These are phyloP conservation scores for Cuculus canorus DNA, from an alignment of 2,797 vertebrate species.

Conservation along the genomic window DNA sequence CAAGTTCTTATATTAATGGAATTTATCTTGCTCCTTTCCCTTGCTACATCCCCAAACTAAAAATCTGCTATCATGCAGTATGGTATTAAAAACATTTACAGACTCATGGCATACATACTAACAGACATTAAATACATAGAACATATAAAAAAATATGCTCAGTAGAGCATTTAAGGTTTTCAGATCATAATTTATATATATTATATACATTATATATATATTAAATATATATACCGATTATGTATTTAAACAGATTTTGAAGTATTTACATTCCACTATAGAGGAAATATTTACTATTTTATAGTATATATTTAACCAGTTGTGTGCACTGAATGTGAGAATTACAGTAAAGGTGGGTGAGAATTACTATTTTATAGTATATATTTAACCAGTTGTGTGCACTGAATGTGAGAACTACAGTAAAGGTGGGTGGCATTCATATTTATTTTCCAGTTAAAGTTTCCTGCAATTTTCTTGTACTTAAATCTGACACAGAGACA, in stretches of 20 bases:
- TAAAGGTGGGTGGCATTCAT: not conserved
- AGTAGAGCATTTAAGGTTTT: not conserved
- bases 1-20: not conserved
- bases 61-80: not conserved
- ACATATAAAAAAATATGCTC: not conserved
- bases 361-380: not conserved
- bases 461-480: not conserved
- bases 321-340: not conserved
- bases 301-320: not conserved
- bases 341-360: not conserved
- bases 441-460: not conserved
- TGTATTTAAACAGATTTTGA: not conserved
- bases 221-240: not conserved
- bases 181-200: not conserved
- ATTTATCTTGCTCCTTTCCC: not conserved
- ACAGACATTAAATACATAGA: not conserved
- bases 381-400: not conserved
- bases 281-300: not conserved
- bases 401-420: not conserved
- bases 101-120: not conserved
- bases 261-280: not conserved
- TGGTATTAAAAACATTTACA: not conserved
- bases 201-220: no score
- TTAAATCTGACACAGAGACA: not conserved
- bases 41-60: not conserved